Evolutionary conservation across 2,797 vertebrate genomes (phyloP).

Genomic region (Clarias fuscus): DNA sequence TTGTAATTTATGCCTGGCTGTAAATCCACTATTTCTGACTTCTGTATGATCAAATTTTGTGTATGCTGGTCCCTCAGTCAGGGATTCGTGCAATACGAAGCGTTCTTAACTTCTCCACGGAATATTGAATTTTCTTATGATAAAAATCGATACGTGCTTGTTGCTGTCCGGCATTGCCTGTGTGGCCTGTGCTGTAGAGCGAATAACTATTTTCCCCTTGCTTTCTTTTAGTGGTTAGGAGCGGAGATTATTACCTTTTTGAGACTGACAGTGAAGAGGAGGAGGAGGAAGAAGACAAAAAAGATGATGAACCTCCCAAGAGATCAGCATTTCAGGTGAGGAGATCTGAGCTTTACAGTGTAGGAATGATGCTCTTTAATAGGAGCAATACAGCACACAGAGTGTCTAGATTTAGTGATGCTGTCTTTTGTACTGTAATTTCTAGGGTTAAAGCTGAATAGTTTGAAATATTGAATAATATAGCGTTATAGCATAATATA

Average conservation of each 20-base stretch:
- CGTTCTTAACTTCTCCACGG: slow-evolving; percentile 3
- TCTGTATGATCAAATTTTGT: background rate
- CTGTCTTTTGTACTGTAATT: background rate
- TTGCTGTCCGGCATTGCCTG: background rate
- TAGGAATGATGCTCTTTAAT: background rate
- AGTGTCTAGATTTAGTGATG: background rate
- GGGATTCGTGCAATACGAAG: background rate
- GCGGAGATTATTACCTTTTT: slow-evolving; percentile 99
- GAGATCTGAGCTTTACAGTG: background rate
- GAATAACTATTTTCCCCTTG: slow-evolving; percentile 40
- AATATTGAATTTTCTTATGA: background rate
- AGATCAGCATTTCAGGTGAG: slow-evolving; percentile 90
- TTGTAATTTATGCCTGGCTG: background rate
- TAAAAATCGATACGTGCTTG: background rate
- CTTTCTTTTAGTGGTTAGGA: slow-evolving; percentile 91
- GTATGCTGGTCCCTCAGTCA: background rate
- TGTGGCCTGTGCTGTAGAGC: background rate
- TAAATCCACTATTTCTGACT: background rate
- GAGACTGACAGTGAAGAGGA: slow-evolving; percentile 99
- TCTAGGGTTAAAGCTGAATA: background rate
- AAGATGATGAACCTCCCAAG: slow-evolving; percentile 82
- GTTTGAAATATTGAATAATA: background rate
- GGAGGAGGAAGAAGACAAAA: slow-evolving; percentile 90
- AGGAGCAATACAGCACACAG: background rate
- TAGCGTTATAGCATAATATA: too few species aligned